Percentiles rank a stretch among this genome's conserved stretches.
Conservation (phyloP, 2,797 vertebrate genomes). For the Acanthurus leucopareius region DNA sequence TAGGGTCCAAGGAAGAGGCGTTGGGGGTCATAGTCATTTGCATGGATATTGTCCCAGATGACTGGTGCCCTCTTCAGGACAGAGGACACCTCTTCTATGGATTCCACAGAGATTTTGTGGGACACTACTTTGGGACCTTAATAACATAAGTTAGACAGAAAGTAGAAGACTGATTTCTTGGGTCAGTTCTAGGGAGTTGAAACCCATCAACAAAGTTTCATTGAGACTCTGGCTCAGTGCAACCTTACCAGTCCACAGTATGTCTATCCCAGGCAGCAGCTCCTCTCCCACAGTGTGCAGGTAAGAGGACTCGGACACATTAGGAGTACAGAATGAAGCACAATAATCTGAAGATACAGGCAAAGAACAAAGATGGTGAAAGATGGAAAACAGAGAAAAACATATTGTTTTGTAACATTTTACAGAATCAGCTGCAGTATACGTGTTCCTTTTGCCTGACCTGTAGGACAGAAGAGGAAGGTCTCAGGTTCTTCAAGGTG, state of each 20-base stretch:
- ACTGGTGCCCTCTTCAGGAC: slow-evolving; percentile 94
- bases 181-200: background rate
- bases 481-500: slow-evolving; percentile 92
- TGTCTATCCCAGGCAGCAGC: slow-evolving; percentile 92
- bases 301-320: slow-evolving; percentile 93
- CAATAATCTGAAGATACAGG: slow-evolving; percentile 91
- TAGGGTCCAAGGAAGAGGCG: slow-evolving; percentile 96
- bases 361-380: background rate
- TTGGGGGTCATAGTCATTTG: slow-evolving; percentile 99
- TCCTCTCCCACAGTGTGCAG: slow-evolving; percentile 94
- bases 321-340: slow-evolving; percentile 93
- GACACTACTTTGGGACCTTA: slow-evolving; percentile 98
- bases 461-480: slow-evolving; percentile 99
- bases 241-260: slow-evolving; percentile 96
- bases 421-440: background rate
- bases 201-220: background rate
- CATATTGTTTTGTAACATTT: too few relatives aligned
- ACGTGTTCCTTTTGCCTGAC: slow-evolving; percentile 72
- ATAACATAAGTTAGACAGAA: background rate
- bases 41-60: slow-evolving; percentile 99
- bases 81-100: slow-evolving; percentile 96
- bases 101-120: slow-evolving; percentile 95
- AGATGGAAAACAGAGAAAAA: background rate
- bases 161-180: background rate
- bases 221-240: background rate